Evolutionary conservation across 2,113 vertebrate genomes (phyloP), one percentile per base, ranked within the genome.

Genomic region (Spea bombifrons): DNA sequence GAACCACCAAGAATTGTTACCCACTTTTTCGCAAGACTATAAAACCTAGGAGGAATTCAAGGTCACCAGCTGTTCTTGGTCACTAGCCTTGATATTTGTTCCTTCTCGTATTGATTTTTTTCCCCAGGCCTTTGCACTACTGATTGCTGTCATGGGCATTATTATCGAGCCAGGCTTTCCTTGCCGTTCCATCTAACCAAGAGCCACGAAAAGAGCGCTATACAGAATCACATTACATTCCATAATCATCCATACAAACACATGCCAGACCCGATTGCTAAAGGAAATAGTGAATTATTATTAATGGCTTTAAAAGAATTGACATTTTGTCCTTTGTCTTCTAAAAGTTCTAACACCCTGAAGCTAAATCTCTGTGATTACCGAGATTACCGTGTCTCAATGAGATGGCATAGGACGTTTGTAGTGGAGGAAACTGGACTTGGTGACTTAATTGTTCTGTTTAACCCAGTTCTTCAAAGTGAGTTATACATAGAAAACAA

Each of bases 221-320:
- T 30, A 30, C 30, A 30, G 30, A 30, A 30, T 30, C 30, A 30
- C 30, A 30, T 30, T 30, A 30, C 48, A 0, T 30, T n/a, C 65
- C 6, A n/a, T 66, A 72, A 67, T 68, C 80, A 76, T 71, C 65
- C 80, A 82, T 86, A 81, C 15, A 3, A 55, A 0, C 73, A 30
- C 43, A 73, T 81, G 81, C 48, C 49, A 73, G 83, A 77, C 79
- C 75, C 73, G 87, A 87, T 85, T 86, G 86, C 82, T 7, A 0
- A 9, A 78, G 83, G 68, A 76, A 74, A 86, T 85, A 89, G 82
- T 83, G 81, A 57, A 69, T 8, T 45, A 87, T 83, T 88, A 90
- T 92, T 92, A 91, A 93, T 91, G 86, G 89, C 87, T 87, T 89
- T 84, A 90, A 87, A 84, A 84, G 81, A 75, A 65, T 53, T 77